A percentile compares a stretch with the other conserved stretches of the same genome.
phyloP scores from a whole-genome alignment of 2,888 invertebrate genomes.

The Nasonovia ribisnigri region DNA sequence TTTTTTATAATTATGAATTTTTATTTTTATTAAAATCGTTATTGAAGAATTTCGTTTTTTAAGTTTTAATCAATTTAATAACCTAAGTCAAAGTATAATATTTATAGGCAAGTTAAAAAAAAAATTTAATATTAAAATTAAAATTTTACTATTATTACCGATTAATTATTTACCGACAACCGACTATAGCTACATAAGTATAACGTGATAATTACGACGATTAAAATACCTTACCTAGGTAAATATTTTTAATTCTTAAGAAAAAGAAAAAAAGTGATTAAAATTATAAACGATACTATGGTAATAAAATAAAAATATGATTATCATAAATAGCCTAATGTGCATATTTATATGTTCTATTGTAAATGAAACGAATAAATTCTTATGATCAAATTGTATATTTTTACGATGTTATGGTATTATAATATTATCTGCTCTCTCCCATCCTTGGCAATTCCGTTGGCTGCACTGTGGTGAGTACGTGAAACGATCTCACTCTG shows the following conservation, averaged over 20 bases:
- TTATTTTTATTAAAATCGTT: no score
- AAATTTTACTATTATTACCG: neutral
- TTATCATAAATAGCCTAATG: neutral
- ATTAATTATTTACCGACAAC: neutral
- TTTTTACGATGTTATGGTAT: neutral
- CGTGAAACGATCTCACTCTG: slow-evolving; percentile 37
- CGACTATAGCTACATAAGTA: neutral
- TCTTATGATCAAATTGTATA: neutral
- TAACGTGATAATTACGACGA: neutral
- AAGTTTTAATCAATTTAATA: neutral
- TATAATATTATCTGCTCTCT: neutral
- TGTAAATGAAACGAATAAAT: neutral
- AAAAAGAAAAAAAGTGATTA: neutral
- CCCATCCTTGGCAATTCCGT: neutral
- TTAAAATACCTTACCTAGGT: neutral
- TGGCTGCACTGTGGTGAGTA: slow-evolving; percentile 49
- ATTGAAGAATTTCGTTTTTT: neutral
- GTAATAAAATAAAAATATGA: neutral
- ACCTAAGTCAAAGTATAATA: neutral
- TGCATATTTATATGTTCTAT: neutral
- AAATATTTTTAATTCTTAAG: neutral
- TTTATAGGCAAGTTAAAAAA: neutral
- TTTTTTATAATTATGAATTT: no score
- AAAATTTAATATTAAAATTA: neutral
- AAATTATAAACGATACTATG: neutral